Conservation (phyloP, 2,113 vertebrate species). For the Eretmochelys imbricata region DNA sequence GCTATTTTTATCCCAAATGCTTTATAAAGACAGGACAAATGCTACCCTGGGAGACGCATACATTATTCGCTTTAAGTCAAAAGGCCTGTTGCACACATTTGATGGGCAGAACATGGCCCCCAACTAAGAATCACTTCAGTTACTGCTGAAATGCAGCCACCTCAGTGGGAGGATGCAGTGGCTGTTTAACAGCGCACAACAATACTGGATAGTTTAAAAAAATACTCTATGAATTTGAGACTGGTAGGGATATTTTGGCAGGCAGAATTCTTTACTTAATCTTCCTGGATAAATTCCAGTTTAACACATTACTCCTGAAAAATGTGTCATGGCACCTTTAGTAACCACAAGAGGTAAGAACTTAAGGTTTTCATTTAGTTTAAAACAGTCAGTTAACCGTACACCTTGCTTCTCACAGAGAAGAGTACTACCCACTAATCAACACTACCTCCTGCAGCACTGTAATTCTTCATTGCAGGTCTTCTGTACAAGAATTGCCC, state of each 20-base stretch:
- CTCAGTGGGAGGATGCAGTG: not conserved
- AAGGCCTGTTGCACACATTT: fast-evolving
- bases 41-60: fast-evolving
- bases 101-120: not conserved
- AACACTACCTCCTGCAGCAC: not conserved
- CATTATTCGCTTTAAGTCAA: not conserved
- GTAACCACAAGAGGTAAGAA: constrained; percentile 53
- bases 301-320: constrained; percentile 55
- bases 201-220: not conserved
- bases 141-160: not conserved
- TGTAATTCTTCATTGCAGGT: not conserved
- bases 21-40: not conserved
- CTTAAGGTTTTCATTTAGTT: constrained; percentile 58
- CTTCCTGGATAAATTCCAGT: constrained; percentile 15
- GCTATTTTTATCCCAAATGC: no score
- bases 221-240: constrained; percentile 27
- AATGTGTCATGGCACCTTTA: constrained; percentile 34
- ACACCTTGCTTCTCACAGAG: not conserved
- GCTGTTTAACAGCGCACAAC: not conserved
- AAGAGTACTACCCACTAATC: constrained; percentile 16
- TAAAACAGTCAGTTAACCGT: constrained; percentile 29
- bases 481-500: not conserved
- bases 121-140: not conserved
- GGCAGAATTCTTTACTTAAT: constrained; percentile 56
- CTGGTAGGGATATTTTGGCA: constrained; percentile 43